Evolutionary conservation across 1,140 invertebrate genomes (phyloP).

Genomic region (Bombus waltoni): DNA sequence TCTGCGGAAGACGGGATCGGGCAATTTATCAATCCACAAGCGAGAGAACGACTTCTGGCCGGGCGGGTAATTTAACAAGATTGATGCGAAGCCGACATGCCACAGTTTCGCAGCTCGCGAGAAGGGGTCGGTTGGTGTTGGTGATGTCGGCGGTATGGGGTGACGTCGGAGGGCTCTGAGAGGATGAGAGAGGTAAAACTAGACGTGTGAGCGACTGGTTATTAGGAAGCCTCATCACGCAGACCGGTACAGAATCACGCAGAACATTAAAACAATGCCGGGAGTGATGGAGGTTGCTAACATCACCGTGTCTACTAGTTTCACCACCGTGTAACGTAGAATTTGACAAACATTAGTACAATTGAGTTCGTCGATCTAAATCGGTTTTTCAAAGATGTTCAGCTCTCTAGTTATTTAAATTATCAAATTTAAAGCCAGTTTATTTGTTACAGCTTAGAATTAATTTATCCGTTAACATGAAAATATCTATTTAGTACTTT

Average conservation of each 20-base stretch:
- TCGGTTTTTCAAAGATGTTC: background rate
- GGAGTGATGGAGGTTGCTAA: slow-evolving; percentile 64
- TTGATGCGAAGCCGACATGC: slow-evolving; percentile 81
- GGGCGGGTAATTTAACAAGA: slow-evolving; percentile 82
- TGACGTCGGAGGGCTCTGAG: slow-evolving; percentile 53
- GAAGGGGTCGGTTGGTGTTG: slow-evolving; percentile 58
- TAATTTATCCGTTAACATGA: too few species aligned
- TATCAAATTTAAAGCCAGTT: too few species aligned
- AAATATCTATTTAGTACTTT: too few species aligned
- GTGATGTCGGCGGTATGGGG: slow-evolving; percentile 53
- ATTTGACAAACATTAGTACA: slow-evolving; percentile 50
- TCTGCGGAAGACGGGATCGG: slow-evolving; percentile 76
- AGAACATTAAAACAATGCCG: slow-evolving; percentile 67
- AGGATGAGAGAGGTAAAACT: slow-evolving; percentile 62
- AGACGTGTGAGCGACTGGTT: slow-evolving; percentile 78
- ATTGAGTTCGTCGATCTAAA: slow-evolving; percentile 3
- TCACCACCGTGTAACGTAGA: slow-evolving; percentile 38
- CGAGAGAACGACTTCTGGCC: slow-evolving; percentile 79
- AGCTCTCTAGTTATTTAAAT: too few species aligned
- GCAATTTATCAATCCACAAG: slow-evolving; percentile 81
- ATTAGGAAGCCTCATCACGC: slow-evolving; percentile 78
- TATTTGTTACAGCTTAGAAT: too few species aligned
- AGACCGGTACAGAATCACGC: slow-evolving; percentile 74
- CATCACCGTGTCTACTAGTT: slow-evolving; percentile 56
- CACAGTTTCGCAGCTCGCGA: slow-evolving; percentile 76